A percentile compares a stretch with the other conserved stretches of the same genome.
These are phyloP conservation scores for Micromesistius poutassou DNA, from an alignment of 2,797 vertebrate species.

Conservation along the genomic window DNA sequence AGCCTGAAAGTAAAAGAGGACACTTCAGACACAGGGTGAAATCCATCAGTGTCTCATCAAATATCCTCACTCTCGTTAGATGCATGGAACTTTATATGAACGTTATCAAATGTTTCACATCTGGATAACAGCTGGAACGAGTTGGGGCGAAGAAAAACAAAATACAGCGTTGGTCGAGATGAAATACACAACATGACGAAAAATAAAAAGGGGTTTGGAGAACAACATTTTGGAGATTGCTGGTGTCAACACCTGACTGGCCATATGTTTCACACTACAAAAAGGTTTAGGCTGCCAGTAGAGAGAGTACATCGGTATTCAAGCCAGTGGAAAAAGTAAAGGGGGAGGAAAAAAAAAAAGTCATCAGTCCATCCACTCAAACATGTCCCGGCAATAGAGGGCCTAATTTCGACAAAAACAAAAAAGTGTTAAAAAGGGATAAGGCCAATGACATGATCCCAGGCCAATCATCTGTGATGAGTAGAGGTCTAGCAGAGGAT, in stretches of 20 bases:
- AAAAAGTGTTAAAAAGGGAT: constrained; percentile 37
- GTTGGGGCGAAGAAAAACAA: constrained; percentile 21
- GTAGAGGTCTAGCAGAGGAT: constrained; percentile 58
- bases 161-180: constrained; percentile 41
- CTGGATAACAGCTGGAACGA: constrained; percentile 33
- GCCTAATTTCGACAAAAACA: constrained; percentile 49
- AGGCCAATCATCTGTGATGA: constrained; percentile 45
- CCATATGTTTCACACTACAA: constrained; percentile 50
- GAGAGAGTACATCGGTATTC: constrained; percentile 41
- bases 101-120: constrained; percentile 41
- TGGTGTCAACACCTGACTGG: constrained; percentile 57
- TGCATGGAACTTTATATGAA: constrained; percentile 26
- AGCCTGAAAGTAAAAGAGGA: constrained; percentile 27
- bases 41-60: neutral
- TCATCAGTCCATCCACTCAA: constrained; percentile 50
- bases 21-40: neutral
- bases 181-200: constrained; percentile 34
- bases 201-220: constrained; percentile 22
- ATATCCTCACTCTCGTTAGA: neutral
- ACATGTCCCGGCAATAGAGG: constrained; percentile 43
- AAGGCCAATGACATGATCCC: constrained; percentile 48
- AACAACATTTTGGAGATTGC: constrained; percentile 27
- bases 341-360: neutral
- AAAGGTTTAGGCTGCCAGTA: constrained; percentile 48
- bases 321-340: constrained; percentile 33